These are phyloP conservation scores for Nomada ruficornis DNA, from an alignment of 2,888 invertebrate genomes.

Conservation along the genomic window DNA sequence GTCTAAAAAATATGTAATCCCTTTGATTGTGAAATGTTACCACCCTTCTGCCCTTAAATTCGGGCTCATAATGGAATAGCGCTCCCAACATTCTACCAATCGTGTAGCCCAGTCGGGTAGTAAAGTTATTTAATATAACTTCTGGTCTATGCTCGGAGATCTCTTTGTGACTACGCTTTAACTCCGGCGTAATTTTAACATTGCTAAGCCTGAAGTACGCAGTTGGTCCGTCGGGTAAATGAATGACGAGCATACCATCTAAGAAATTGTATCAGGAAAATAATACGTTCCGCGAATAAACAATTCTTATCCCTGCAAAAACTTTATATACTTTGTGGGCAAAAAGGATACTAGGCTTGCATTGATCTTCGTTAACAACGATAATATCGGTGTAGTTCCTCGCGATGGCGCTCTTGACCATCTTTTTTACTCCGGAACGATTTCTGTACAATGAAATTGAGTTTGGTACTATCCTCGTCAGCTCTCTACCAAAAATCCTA, in stretches of 20 bases:
- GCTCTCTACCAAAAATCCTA: constrained; percentile 95
- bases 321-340: constrained; percentile 11
- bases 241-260: constrained; percentile 96
- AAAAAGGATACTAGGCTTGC: constrained; percentile 90
- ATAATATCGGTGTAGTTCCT: constrained; percentile 94
- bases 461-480: constrained; percentile 96
- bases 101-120: constrained; percentile 95
- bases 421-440: constrained; percentile 96
- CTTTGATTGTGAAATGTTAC: constrained; percentile 99
- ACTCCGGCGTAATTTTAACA: constrained; percentile 94
- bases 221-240: constrained; percentile 98
- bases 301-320: constrained; percentile 13
- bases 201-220: constrained; percentile 97
- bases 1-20: constrained; percentile 99
- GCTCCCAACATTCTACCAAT: constrained; percentile 97
- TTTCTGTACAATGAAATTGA: constrained; percentile 94
- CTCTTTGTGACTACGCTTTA: constrained; percentile 91
- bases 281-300: constrained; percentile 11
- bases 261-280: constrained; percentile 68
- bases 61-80: constrained; percentile 97
- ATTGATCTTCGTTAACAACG: constrained; percentile 97
- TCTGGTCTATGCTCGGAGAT: constrained; percentile 96
- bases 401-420: constrained; percentile 93
- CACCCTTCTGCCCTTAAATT: constrained; percentile 96
- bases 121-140: constrained; percentile 96